phyloP scores from a whole-genome alignment of 1,140 invertebrate genomes.

The Probaryconus sp. region DNA sequence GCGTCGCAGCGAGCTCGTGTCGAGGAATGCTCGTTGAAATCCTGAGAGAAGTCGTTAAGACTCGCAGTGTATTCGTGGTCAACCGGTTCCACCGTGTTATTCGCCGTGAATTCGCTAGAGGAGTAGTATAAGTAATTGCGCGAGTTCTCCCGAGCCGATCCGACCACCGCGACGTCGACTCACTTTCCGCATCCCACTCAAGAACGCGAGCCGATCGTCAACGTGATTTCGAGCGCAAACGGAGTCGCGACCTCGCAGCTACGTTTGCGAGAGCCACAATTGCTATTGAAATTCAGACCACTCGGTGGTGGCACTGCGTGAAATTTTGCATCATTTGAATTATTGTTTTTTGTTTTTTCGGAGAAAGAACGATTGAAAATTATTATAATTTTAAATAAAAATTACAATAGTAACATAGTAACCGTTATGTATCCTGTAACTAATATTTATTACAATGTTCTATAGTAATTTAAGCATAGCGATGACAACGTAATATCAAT shows the following conservation, averaged over 20 bases:
- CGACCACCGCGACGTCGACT: slow-evolving; percentile 61
- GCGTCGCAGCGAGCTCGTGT: slow-evolving; percentile 73
- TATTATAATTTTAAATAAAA: too few species aligned
- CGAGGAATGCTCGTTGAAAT: slow-evolving; percentile 72
- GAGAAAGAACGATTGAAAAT: too few species aligned
- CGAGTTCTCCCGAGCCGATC: slow-evolving; percentile 53
- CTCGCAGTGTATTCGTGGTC: slow-evolving; percentile 68
- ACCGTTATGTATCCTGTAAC: too few species aligned
- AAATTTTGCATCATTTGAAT: neutral
- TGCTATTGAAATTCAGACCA: neutral
- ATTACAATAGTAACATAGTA: too few species aligned
- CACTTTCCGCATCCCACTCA: slow-evolving; percentile 42
- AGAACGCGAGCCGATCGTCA: slow-evolving; percentile 14
- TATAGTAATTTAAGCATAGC: too few species aligned
- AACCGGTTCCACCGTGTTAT: slow-evolving; percentile 75
- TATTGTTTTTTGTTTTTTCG: too few species aligned
- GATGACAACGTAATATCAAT: too few species aligned
- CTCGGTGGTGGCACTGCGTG: too few species aligned
- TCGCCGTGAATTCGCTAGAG: slow-evolving; percentile 73
- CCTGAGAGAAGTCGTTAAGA: slow-evolving; percentile 72
- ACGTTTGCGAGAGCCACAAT: neutral
- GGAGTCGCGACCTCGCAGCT: slow-evolving; percentile 1
- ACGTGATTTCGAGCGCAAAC: slow-evolving; percentile 15
- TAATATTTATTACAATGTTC: too few species aligned
- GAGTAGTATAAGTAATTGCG: slow-evolving; percentile 72